Base-by-base conservation (phyloP, 1,140 invertebrate genomes). In the Archivesica marissinica region DNA sequence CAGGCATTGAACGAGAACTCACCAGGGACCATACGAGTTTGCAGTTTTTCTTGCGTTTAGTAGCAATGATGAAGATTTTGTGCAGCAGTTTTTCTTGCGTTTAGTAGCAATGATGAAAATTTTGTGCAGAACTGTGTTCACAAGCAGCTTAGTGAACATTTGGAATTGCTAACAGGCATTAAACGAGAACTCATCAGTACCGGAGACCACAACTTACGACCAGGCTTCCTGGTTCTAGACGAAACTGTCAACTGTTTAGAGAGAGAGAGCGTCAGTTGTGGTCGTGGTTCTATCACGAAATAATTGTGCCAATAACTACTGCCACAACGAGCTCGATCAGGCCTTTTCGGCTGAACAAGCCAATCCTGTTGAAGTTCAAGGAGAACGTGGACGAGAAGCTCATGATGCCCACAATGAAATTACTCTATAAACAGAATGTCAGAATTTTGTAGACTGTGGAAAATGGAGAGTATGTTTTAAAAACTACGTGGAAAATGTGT, bases 21-120 rank as follows among this genome's bases (percentile, higher is more conserved):
- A n/a, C 59, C 25, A 56, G 74, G n/a, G n/a, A n/a, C n/a, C n/a
- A n/a, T n/a, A n/a, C n/a, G n/a, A n/a, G n/a, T n/a, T n/a, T n/a
- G 74, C 38, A 28, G 74, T 41, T 2, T 76, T 76, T 56, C 47
- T 76, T 28, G 23, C 52, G 13, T 76, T 52, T 30, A 56, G 47
- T 17, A 56, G 23, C n/a, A 39, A 76, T n/a, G 74, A 76, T 38
- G 74, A 56, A n/a, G 74, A 54, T 1, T 76, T 76, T 76, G 47
- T 56, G n/a, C 15, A 13, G 74, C 38, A 28, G 74, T 41, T 2
- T 76, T 76, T 56, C 47, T 76, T 28, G 23, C 52, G 13, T 76
- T 52, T 30, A 56, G 47, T 17, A 56, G 23, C n/a, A 39, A 76
- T n/a, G 74, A 76, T 38, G 74, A 56, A n/a, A 52, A 54, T 1